phyloP scores from a whole-genome alignment of 2,797 vertebrate species.

The Bryconaethiops microstoma region DNA sequence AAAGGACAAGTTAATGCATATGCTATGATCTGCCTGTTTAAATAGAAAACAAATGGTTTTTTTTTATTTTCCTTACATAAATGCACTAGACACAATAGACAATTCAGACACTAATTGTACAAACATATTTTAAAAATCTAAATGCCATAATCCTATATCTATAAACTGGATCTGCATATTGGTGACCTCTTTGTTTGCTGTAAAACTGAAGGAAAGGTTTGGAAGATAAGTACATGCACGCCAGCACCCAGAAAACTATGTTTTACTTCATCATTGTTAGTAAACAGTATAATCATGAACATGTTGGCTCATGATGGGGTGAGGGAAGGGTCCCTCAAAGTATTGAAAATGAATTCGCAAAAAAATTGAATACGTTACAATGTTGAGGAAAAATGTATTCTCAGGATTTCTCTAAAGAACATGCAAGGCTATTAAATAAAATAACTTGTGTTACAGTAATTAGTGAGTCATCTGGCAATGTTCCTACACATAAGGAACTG shows the following conservation, averaged over 20 bases:
- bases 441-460: conserved; percentile 45
- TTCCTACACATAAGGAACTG: conserved; percentile 57
- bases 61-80: background rate
- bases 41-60: conserved; percentile 8
- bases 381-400: conserved; percentile 14
- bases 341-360: background rate
- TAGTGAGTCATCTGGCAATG: conserved; percentile 29
- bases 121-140: background rate
- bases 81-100: background rate
- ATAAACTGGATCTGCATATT: background rate
- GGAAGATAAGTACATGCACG: conserved; percentile 5
- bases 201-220: background rate
- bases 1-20: background rate
- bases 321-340: conserved; percentile 3
- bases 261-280: conserved; percentile 15
- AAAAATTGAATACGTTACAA: conserved; percentile 22
- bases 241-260: background rate
- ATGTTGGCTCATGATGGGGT: background rate
- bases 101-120: background rate
- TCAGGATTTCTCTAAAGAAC: conserved; percentile 13
- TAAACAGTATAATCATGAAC: conserved; percentile 32
- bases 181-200: background rate
- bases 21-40: background rate
- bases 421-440: conserved; percentile 39
- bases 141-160: background rate